A percentile compares a stretch with the other conserved stretches of the same genome.
phyloP scores from a whole-genome alignment of 1,140 invertebrate species.

The Gonatopus flavifemur region DNA sequence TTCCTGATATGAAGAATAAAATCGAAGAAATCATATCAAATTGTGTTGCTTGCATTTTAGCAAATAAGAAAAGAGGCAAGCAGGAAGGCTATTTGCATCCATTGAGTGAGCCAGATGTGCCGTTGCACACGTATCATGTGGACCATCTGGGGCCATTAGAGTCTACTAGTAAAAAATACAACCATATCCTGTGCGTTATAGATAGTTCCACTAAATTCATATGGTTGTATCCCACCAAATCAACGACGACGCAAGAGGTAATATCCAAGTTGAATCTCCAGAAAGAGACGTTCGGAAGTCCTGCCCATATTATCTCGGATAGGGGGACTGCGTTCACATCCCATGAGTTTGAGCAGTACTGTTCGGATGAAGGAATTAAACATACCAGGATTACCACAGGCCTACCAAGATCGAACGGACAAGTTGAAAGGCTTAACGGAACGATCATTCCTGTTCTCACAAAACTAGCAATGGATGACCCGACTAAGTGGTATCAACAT shows the following conservation, averaged over 20 bases:
- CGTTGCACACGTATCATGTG: background rate
- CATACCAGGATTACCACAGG: background rate
- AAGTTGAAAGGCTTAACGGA: background rate
- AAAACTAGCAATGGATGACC: background rate
- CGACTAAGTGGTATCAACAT: background rate
- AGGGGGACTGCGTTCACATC: constrained; percentile 1
- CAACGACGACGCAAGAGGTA: background rate
- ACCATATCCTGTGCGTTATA: background rate
- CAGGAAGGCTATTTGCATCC: background rate
- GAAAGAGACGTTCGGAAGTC: background rate
- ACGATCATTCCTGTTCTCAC: too few relatives aligned
- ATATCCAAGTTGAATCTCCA: background rate
- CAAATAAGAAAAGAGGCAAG: background rate
- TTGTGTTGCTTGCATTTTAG: background rate
- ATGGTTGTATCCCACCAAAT: background rate
- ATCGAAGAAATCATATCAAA: background rate
- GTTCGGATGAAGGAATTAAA: background rate
- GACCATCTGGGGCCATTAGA: background rate
- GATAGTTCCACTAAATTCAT: background rate
- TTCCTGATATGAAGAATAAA: background rate
- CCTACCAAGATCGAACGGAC: background rate
- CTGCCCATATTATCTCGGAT: background rate
- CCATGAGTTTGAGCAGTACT: background rate
- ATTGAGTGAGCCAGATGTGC: background rate
- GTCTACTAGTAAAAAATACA: background rate